These are phyloP conservation scores for Xiphias gladius DNA, from an alignment of 2,113 vertebrate genomes.

Conservation along the genomic window DNA sequence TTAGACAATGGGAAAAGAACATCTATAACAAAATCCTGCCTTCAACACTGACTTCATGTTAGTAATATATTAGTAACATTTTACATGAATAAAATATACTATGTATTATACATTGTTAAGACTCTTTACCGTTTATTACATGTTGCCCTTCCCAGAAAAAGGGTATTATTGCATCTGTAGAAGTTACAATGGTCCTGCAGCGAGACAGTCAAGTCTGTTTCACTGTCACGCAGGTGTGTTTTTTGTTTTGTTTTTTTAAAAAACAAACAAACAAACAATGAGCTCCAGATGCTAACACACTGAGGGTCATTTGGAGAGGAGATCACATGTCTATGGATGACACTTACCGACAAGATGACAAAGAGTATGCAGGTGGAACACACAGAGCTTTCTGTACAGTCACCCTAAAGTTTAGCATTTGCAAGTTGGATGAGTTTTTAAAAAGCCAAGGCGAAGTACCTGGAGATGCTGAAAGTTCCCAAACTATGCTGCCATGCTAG, in stretches of 20 bases:
- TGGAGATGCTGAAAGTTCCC: conserved; percentile 22
- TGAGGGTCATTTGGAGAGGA: conserved; percentile 67
- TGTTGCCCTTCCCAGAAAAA: conserved; percentile 80
- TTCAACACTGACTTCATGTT: conserved; percentile 71
- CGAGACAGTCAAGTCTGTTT: conserved; percentile 48
- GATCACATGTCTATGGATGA: conserved; percentile 69
- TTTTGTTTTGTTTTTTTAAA: conserved; percentile 21
- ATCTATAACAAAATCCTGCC: conserved; percentile 72
- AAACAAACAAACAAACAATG: conserved; percentile 53
- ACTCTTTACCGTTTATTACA: conserved; percentile 79
- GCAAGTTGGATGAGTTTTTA: not conserved
- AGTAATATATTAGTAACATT: conserved; percentile 82
- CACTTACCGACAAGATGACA: conserved; percentile 67
- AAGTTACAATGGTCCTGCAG: conserved; percentile 72
- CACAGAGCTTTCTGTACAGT: conserved; percentile 51
- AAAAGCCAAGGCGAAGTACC: conserved; percentile 48
- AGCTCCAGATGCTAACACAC: conserved; percentile 67
- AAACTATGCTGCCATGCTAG: conserved; percentile 49
- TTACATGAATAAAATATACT: conserved; percentile 85
- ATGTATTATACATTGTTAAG: conserved; percentile 80
- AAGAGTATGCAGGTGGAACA: conserved; percentile 55
- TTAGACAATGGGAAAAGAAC: conserved; percentile 73
- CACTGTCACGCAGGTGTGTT: conserved; percentile 46
- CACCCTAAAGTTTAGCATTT: conserved; percentile 41
- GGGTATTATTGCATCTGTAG: conserved; percentile 85